Evolutionary conservation across 2,888 invertebrate genomes (phyloP).

Genomic region (Orthosia incerta): DNA sequence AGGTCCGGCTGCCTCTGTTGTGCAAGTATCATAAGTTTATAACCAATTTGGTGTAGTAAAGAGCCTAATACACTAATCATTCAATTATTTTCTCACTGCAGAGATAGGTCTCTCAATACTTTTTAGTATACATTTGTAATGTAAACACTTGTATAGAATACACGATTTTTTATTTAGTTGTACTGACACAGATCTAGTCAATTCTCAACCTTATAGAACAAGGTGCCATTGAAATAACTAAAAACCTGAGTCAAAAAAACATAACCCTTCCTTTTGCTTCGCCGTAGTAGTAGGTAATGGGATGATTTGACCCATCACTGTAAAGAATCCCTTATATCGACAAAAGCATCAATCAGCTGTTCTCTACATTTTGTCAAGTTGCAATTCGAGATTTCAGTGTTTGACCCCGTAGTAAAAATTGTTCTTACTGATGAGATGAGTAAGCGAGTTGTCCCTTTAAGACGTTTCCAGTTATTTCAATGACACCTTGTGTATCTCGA

Average conservation of each 20-base stretch:
- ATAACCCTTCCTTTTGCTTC: no score
- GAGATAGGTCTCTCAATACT: not conserved
- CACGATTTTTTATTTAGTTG: not conserved
- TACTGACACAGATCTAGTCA: slow-evolving; percentile 11
- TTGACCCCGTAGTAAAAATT: not conserved
- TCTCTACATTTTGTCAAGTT: not conserved
- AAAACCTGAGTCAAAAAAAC: no score
- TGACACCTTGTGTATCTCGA: slow-evolving; percentile 51
- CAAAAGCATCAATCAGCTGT: no score
- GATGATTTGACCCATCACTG: no score
- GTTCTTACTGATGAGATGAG: no score
- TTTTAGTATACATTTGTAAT: not conserved
- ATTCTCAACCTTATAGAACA: slow-evolving; percentile 6
- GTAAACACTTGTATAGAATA: not conserved
- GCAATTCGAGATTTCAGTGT: not conserved
- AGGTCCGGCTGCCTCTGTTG: no score
- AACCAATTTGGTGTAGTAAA: not conserved
- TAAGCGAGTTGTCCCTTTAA: not conserved
- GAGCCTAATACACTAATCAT: not conserved
- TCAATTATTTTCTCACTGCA: not conserved
- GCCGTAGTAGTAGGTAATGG: no score
- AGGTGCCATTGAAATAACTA: slow-evolving; percentile 5
- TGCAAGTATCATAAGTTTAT: not conserved
- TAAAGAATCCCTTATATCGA: no score
- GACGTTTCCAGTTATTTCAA: not conserved